Percentiles rank a stretch among this genome's conserved stretches.
Conservation (phyloP, 2,113 vertebrate species). For the Psittacara wagleri region DNA sequence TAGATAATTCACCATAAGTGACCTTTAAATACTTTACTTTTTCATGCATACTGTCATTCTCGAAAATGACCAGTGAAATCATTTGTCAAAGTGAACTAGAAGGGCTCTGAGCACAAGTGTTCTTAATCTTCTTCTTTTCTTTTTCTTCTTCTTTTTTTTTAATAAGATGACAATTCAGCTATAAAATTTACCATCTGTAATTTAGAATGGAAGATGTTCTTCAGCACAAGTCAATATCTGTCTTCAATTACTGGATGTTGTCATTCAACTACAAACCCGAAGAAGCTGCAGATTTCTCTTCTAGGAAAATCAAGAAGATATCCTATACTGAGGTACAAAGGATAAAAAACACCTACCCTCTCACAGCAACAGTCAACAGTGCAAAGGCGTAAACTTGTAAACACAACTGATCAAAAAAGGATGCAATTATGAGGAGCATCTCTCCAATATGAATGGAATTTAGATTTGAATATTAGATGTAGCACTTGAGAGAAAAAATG, state of each 20-base stretch:
- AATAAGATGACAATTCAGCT: neutral
- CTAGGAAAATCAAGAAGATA: neutral
- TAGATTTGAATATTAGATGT: neutral
- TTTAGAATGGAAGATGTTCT: neutral
- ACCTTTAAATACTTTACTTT: conserved; percentile 60
- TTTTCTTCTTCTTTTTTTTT: neutral
- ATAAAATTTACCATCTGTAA: conserved; percentile 2
- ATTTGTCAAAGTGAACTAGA: conserved; percentile 62
- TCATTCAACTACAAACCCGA: neutral
- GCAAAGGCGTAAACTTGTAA: neutral
- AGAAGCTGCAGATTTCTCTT: neutral
- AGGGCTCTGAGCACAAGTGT: conserved; percentile 26
- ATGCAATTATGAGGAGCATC: neutral
- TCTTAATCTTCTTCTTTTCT: conserved; percentile 20
- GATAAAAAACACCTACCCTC: neutral
- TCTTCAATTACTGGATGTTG: conserved; percentile 3
- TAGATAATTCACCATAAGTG: conserved; percentile 63
- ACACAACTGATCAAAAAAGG: neutral
- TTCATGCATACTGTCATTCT: conserved; percentile 52
- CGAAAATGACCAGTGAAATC: conserved; percentile 49
- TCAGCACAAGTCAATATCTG: conserved; percentile 1
- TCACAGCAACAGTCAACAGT: neutral
- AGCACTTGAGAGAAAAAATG: neutral
- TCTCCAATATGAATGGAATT: neutral
- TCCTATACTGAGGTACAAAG: neutral